A percentile compares a stretch with the other conserved stretches of the same genome.
Evolutionary conservation across 2,888 invertebrate species (phyloP).

Genomic region (Agriopis marginaria): DNA sequence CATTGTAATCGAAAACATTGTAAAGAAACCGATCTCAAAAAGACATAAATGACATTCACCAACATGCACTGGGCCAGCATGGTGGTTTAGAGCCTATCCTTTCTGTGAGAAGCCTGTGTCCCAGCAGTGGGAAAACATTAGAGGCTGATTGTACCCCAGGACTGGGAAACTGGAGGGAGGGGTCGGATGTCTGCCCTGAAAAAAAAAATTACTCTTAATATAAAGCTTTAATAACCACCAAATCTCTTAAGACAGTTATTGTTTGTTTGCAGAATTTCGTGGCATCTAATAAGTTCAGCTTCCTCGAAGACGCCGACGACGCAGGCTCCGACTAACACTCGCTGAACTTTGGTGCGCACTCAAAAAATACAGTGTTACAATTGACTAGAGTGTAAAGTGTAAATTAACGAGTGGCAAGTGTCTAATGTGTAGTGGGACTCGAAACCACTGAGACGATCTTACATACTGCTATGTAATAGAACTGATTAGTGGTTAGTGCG

Average conservation of each 20-base stretch:
- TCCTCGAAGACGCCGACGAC: constrained; percentile 89
- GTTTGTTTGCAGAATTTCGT: constrained; percentile 88
- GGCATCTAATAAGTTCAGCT: constrained; percentile 92
- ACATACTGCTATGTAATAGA: constrained; percentile 75
- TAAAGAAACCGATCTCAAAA: too few relatives aligned
- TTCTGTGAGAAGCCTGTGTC: too few relatives aligned
- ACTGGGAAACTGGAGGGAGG: too few relatives aligned
- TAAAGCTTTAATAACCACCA: neutral
- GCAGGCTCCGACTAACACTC: constrained; percentile 77
- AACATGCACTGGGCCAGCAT: too few relatives aligned
- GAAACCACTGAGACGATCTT: constrained; percentile 70
- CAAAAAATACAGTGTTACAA: constrained; percentile 63
- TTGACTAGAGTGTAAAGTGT: constrained; percentile 83
- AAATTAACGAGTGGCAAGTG: constrained; percentile 79
- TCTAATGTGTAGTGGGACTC: constrained; percentile 67
- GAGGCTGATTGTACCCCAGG: too few relatives aligned
- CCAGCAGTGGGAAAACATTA: too few relatives aligned
- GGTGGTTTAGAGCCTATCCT: too few relatives aligned
- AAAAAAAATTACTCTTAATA: too few relatives aligned
- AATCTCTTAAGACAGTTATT: neutral
- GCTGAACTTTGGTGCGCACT: constrained; percentile 55
- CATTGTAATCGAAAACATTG: too few relatives aligned
- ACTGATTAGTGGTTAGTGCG: constrained; percentile 76
- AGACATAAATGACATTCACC: too few relatives aligned
- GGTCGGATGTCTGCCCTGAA: too few relatives aligned